Base-by-base conservation (phyloP, 2,113 vertebrate genomes). In the Gallinago undulata region DNA sequence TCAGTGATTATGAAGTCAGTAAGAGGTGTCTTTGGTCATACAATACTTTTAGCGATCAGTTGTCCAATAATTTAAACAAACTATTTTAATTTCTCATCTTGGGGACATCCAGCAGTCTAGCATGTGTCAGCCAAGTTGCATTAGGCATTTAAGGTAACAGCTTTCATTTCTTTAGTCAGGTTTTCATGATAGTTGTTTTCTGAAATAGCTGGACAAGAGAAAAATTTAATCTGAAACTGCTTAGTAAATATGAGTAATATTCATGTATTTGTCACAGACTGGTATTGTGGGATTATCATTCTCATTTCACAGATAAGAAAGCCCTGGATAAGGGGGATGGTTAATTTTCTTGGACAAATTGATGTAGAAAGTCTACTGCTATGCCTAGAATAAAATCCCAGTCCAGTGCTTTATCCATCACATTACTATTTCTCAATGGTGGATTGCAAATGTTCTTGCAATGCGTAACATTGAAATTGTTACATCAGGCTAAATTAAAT, bases 401-500 rank as follows among this genome's bases (percentile, higher is more conserved):
- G 41, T 35, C 30, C 57, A n/a, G n/a, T 47, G 35, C 45, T 87
- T 95, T 69, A 66, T 93, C 60, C n/a, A 62, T 75, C 33, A 68
- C 30, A 16, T 82, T 79, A 66, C 22, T 53, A 37, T 94, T 96
- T 93, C 94, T 72, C 80, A 93, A 13, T 59, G 35, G 63, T 55
- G 27, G 21, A 88, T 88, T 88, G 70, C 85, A 88, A 95, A 68
- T 57, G 14, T 53, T 89, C 76, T 87, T 87, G 89, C 45, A 87
- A 77, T 64, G 69, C 14, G 5, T 77, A 78, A 84, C 64, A 60
- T 1, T 59, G 68, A 87, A 92, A 91, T 78, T 79, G 43, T 91
- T 91, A 51, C 64, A 87, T 73, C 48, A 79, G 66, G 37, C 35
- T 91, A 89, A 93, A 92, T 22, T 22, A 94, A 95, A 93, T 56